Evolutionary conservation across 1,140 invertebrate species (phyloP), one percentile per base, ranked within the genome.

Genomic region (Eriocheir sinensis): DNA sequence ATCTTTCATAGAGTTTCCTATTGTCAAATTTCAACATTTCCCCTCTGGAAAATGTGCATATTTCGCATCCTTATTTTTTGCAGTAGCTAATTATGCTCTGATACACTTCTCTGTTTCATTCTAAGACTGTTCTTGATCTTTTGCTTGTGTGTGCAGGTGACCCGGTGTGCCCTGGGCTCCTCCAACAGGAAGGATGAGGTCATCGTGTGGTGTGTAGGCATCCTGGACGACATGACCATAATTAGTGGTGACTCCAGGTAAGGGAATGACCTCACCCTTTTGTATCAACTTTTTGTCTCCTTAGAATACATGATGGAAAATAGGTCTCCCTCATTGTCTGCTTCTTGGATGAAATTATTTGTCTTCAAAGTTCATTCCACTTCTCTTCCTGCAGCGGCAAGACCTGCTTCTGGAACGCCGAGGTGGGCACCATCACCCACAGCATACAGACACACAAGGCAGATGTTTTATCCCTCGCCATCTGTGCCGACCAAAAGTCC

Each of bases 351-450:
- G n/a, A n/a, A n/a, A n/a, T n/a, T n/a, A n/a, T n/a, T n/a, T n/a
- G n/a, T n/a, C n/a, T n/a, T n/a, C n/a, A n/a, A n/a, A n/a, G n/a
- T n/a, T n/a, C n/a, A n/a, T n/a, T n/a, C n/a, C 21, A 30, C 36
- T 92, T 92, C n/a, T 48, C 15, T 60, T 88, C 96, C 96, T 96
- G 60, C 32, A 97, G 98, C 53, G 99, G 99, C 0, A 97, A 98
- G 96, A 97, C 99, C 0, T 98, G 98, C 48, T 98, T 99, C 96
- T 99, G 98, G 98, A 98, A 99, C 97, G 98, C 98, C 27, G 97
- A 97, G 85, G 96, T 98, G 53, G 98, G 98, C 27, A 98, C 98
- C 36, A 97, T 98, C 95, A 97, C 98, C 80, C 98, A 98, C 96
- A 97, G 97, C 89, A 97, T 98, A 95, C 97, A 98, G 94, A 98